These are phyloP conservation scores for Ephialtes manifestator DNA, from an alignment of 2,888 invertebrate genomes.

Conservation along the genomic window DNA sequence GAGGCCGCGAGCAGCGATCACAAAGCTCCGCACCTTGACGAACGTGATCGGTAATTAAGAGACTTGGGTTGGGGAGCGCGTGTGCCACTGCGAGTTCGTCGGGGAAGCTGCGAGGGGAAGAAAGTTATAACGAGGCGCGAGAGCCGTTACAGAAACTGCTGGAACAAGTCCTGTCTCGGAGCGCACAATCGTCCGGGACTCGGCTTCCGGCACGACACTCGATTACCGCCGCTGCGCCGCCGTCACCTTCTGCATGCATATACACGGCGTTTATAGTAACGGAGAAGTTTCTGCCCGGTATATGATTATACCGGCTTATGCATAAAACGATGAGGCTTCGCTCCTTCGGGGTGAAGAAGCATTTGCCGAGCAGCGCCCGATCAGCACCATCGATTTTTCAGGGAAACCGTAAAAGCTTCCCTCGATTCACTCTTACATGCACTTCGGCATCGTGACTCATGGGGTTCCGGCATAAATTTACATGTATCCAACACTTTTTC, in stretches of 20 bases:
- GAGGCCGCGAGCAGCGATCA: slow-evolving; percentile 14
- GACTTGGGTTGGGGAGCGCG: neutral
- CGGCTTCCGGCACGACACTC: slow-evolving; percentile 59
- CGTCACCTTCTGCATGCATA: slow-evolving; percentile 22
- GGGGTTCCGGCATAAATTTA: slow-evolving; percentile 56
- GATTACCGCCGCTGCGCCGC: slow-evolving; percentile 42
- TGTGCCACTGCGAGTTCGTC: neutral
- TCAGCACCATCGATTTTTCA: slow-evolving; percentile 65
- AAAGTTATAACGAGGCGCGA: slow-evolving; percentile 58
- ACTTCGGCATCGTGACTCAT: slow-evolving; percentile 52
- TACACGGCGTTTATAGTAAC: slow-evolving; percentile 28
- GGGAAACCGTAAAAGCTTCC: slow-evolving; percentile 67
- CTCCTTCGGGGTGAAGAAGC: neutral
- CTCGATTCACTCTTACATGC: slow-evolving; percentile 46
- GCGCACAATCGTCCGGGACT: slow-evolving; percentile 34
- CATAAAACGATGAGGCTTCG: slow-evolving; percentile 31
- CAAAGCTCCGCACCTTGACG: slow-evolving; percentile 54
- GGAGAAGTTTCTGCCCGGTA: neutral
- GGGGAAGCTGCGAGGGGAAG: slow-evolving; percentile 38
- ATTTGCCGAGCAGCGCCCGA: slow-evolving; percentile 19
- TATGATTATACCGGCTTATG: slow-evolving; percentile 22
- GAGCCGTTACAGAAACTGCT: slow-evolving; percentile 54
- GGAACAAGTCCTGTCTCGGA: slow-evolving; percentile 25
- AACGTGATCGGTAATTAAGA: slow-evolving; percentile 57
- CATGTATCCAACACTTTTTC: slow-evolving; percentile 26